phyloP scores from a whole-genome alignment of 2,888 invertebrate genomes.

The Hirtodrosophila trivittata region DNA sequence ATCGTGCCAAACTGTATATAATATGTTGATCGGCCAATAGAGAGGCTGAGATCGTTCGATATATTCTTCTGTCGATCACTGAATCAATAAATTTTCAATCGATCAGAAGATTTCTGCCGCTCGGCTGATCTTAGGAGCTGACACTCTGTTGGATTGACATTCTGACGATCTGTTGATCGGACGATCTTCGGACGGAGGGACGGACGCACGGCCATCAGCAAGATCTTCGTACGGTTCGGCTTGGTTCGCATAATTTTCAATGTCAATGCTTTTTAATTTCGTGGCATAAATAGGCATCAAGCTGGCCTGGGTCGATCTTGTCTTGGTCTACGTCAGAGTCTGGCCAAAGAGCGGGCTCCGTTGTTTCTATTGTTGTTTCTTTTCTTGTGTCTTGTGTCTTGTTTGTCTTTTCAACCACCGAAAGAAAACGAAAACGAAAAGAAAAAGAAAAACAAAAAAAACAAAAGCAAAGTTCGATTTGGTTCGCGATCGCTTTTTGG shows the following conservation, averaged over 20 bases:
- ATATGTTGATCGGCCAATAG: too few relatives aligned
- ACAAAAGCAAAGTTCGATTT: constrained; percentile 47
- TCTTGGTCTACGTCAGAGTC: constrained; percentile 20
- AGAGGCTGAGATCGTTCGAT: too few relatives aligned
- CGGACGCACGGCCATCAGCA: background rate
- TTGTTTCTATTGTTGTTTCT: background rate
- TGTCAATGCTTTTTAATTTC: constrained; percentile 74
- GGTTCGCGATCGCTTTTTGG: constrained; percentile 14
- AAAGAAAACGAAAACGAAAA: constrained; percentile 9
- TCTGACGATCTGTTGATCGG: background rate
- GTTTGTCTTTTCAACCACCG: constrained; percentile 30
- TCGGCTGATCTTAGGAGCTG: too few relatives aligned
- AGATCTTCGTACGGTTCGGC: constrained; percentile 17
- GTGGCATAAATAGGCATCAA: constrained; percentile 57
- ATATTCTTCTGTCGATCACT: too few relatives aligned
- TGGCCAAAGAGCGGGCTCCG: constrained; percentile 19
- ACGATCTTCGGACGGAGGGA: background rate
- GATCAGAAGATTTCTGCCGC: too few relatives aligned
- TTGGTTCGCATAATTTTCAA: constrained; percentile 69
- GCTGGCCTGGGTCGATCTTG: constrained; percentile 31
- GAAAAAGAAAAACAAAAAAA: constrained; percentile 51
- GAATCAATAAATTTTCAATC: too few relatives aligned
- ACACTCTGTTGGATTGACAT: too few relatives aligned
- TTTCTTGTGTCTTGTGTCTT: constrained; percentile 8
- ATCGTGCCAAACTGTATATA: too few relatives aligned